Conservation (phyloP, 2,113 vertebrate species). For the Aramus guarauna region DNA sequence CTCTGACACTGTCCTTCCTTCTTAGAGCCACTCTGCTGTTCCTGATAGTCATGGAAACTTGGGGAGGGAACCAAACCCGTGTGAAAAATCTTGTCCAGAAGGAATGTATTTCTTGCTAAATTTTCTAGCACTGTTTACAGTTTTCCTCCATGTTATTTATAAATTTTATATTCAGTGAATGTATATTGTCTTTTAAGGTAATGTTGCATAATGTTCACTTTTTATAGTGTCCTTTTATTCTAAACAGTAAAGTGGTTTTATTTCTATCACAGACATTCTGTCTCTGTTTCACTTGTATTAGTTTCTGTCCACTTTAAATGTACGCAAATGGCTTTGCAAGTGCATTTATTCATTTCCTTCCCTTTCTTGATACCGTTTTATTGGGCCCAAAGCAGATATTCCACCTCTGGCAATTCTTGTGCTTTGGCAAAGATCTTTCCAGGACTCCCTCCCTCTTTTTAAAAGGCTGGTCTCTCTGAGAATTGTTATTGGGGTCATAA, state of each 20-base stretch:
- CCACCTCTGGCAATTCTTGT: neutral
- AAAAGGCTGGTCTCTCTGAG: neutral
- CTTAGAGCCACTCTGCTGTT: constrained; percentile 60
- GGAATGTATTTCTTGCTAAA: constrained; percentile 83
- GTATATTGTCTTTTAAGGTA: constrained; percentile 84
- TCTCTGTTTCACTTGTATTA: constrained; percentile 59
- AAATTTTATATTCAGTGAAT: constrained; percentile 87
- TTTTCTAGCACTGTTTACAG: constrained; percentile 83
- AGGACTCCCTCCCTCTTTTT: neutral
- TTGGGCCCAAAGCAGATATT: neutral
- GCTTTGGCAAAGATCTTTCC: neutral
- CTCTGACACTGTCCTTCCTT: constrained; percentile 16
- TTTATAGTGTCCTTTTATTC: constrained; percentile 86
- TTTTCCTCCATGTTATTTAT: constrained; percentile 87
- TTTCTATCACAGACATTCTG: constrained; percentile 78
- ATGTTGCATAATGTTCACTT: constrained; percentile 84
- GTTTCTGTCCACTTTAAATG: neutral
- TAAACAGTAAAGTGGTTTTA: constrained; percentile 86
- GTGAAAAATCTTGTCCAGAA: constrained; percentile 73
- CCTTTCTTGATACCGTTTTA: neutral
- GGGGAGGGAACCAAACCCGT: constrained; percentile 61
- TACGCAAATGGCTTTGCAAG: neutral
- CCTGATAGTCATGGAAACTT: constrained; percentile 65
- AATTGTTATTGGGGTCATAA: neutral
- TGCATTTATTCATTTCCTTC: neutral